Base-by-base conservation (phyloP, 2,113 vertebrate species). In the Piaya cayana region DNA sequence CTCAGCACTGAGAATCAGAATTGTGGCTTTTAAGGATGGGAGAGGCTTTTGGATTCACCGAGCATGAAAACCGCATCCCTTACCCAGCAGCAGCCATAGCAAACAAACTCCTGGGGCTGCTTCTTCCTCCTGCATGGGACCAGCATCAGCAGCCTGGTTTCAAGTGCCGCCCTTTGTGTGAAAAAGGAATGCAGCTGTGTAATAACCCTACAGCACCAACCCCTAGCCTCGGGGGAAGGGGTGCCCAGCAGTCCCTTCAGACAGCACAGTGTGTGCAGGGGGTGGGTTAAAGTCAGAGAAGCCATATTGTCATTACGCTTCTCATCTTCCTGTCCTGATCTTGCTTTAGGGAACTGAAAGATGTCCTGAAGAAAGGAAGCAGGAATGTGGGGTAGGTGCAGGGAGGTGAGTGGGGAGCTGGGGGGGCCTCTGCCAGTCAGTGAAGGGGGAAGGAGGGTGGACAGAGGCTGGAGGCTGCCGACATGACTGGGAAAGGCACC, bases 391-490 rank as follows among this genome's bases (percentile, higher is more conserved):
- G 12, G 29, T 7, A 27, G 11, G 19, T n/a, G 25, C 0, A 0
- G 56, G 32, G 25, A 7, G 6, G 12, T 8, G 55, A 69, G 55
- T 27, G 34, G 17, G 52, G 37, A 71, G 29, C 14, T 32, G 59
- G 14, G n/a, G 30, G 52, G n/a, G 45, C 26, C 36, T 27, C n/a
- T n/a, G 25, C 20, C 4, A 3, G 21, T 8, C 4, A 2, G 37
- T 0, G 8, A 59, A 62, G 70, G 0, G 3, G 19, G 32, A 84
- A 23, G 72, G 56, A 82, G 37, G 9, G 52, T 75, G 77, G 83
- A 72, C 30, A 0, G 0, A 0, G 1, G 60, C 30, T 0, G 15
- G 25, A 34, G 34, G n/a, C 3, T 5, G 85, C 14, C 0, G 1
- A 83, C 71, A 56, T 90, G 21, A 30, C 15, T 27, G 17, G 17